Evolutionary conservation across 2,113 vertebrate species (phyloP), one percentile per base, ranked within the genome.

Genomic region (Ptilonorhynchus violaceus): DNA sequence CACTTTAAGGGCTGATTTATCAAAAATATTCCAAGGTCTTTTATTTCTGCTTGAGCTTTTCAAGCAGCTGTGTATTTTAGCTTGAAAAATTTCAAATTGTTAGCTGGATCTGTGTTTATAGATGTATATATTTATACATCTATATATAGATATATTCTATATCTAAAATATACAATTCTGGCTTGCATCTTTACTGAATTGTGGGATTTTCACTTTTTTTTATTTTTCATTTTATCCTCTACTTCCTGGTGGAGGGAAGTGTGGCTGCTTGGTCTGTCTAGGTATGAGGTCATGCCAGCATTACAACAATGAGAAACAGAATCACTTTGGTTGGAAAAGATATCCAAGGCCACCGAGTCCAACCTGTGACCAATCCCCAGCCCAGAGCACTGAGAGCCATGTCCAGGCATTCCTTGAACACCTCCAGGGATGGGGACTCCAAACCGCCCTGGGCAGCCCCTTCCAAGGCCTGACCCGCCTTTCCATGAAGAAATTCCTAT

Each of bases 31-130:
- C 44, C 47, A n/a, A 3, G 0, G 15, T 47, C 19, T 2, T 85
- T 76, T 88, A 41, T 58, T 94, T 87, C 31, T n/a, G 27, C 46
- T 28, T 35, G 11, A 66, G 41, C 19, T 83, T 83, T 91, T 79
- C n/a, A 62, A 59, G 44, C 52, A 86, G 33, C 23, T 62, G 5
- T 37, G 33, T 89, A 6, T 80, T 83, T 91, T 60, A 89, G n/a
- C 39, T 6, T 35, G 11, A 27, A 64, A 20, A 60, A 35, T 89
- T 83, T 86, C 58, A 64, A 11, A 68, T 15, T 50, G 27, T 79
- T 68, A 85, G 41, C 35, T 72, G 75, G 37, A 33, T 74, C 70
- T 74, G 0, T 75, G 28, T 66, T 85, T 52, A 60, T 8, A 60
- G 53, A 52, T 5, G 14, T 87, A 2, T 37, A 21, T 18, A 15